phyloP scores from a whole-genome alignment of 2,113 vertebrate species.

The Macquaria ambigua region DNA sequence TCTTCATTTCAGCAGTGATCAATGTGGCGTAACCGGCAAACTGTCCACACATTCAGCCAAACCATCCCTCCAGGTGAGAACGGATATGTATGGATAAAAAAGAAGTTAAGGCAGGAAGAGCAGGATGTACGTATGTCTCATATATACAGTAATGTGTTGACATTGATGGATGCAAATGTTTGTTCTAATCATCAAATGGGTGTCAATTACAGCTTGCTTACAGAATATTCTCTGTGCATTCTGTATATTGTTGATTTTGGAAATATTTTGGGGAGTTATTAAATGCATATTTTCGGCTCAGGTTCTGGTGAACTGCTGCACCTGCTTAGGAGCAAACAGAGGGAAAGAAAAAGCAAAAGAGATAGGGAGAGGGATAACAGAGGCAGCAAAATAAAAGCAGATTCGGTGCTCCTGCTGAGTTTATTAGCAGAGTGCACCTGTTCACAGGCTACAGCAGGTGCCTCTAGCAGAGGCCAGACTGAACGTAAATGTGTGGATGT shows the following conservation, averaged over 20 bases:
- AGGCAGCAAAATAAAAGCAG: constrained; percentile 33
- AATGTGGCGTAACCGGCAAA: constrained; percentile 38
- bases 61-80: constrained; percentile 26
- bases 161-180: constrained; percentile 12
- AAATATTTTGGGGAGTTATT: neutral
- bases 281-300: neutral
- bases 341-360: neutral
- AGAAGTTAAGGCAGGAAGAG: neutral
- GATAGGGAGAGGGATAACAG: constrained; percentile 16
- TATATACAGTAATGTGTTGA: constrained; percentile 1
- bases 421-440: constrained; percentile 50
- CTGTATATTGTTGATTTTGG: neutral
- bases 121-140: neutral
- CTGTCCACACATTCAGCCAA: constrained; percentile 33
- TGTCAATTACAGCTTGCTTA: neutral
- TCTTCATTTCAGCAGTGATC: constrained; percentile 43
- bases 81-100: neutral
- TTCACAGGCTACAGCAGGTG: constrained; percentile 47
- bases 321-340: constrained; percentile 16
- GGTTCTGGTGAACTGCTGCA: neutral
- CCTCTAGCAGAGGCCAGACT: constrained; percentile 2
- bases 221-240: neutral
- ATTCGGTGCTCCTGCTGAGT: constrained; percentile 40
- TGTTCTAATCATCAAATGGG: constrained; percentile 16
- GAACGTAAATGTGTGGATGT: neutral